A percentile compares a stretch with the other conserved stretches of the same genome.
Evolutionary conservation across 1,140 invertebrate species (phyloP).

Genomic region (Drosophila kepulauana): DNA sequence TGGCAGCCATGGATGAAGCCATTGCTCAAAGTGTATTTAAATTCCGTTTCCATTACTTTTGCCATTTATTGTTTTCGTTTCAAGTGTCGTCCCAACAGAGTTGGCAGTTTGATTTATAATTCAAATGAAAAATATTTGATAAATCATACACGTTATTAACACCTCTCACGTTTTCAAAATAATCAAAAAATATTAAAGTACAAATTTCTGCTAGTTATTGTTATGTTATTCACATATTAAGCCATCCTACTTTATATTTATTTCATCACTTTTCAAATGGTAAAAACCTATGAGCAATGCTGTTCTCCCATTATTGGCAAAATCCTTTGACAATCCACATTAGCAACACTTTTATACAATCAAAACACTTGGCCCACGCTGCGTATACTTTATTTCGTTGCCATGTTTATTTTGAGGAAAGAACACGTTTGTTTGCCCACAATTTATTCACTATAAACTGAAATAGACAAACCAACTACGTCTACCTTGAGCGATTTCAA

Average conservation of each 20-base stretch:
- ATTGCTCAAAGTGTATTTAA: slow-evolving; percentile 48
- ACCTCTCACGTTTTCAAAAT: too few relatives aligned
- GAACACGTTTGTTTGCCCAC: not conserved
- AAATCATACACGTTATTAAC: not conserved
- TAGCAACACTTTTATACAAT: slow-evolving; percentile 28
- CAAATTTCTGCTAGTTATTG: too few relatives aligned
- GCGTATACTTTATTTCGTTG: slow-evolving; percentile 7
- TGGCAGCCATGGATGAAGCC: slow-evolving; percentile 14
- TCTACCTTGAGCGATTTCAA: not conserved
- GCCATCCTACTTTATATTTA: too few relatives aligned
- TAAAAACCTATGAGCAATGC: not conserved
- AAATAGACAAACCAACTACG: not conserved
- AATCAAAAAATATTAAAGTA: too few relatives aligned
- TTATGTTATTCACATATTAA: too few relatives aligned
- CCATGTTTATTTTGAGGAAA: slow-evolving; percentile 5
- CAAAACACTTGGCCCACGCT: slow-evolving; percentile 20
- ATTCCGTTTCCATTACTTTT: slow-evolving; percentile 21
- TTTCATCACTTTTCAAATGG: too few relatives aligned
- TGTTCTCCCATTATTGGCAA: not conserved
- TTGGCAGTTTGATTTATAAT: not conserved
- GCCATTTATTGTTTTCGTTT: slow-evolving; percentile 4
- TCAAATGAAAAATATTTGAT: not conserved
- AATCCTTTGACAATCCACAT: not conserved
- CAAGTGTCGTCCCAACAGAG: not conserved
- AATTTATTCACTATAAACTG: slow-evolving; percentile 15